phyloP scores from a whole-genome alignment of 2,888 invertebrate species.

The Dioctria rufipes region DNA sequence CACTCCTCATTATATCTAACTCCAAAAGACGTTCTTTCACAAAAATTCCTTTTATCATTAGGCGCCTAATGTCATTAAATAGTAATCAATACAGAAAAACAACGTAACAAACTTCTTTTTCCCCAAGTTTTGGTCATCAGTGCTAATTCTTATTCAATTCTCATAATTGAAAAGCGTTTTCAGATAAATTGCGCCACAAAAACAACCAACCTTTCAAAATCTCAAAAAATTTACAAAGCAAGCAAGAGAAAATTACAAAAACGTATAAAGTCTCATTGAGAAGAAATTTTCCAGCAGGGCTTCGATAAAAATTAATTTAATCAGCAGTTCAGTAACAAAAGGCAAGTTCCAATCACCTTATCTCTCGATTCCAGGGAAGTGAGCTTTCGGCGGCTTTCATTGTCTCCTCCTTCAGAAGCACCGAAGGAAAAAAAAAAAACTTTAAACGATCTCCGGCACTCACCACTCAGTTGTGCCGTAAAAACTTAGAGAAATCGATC shows the following conservation, averaged over 20 bases:
- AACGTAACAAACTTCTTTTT: too few relatives aligned
- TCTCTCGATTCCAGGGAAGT: slow-evolving; percentile 43
- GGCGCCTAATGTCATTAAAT: too few relatives aligned
- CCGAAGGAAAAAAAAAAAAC: slow-evolving; percentile 26
- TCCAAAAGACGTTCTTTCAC: too few relatives aligned
- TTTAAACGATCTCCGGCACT: slow-evolving; percentile 15
- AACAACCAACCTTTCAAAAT: not conserved
- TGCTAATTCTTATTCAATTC: too few relatives aligned
- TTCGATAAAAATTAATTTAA: slow-evolving; percentile 43
- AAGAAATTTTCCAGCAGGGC: not conserved
- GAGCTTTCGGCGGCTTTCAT: slow-evolving; percentile 38
- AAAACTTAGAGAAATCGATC: slow-evolving; percentile 47
- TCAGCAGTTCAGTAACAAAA: slow-evolving; percentile 40
- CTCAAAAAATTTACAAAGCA: slow-evolving; percentile 13
- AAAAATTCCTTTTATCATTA: too few relatives aligned
- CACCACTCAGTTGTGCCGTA: slow-evolving; percentile 4
- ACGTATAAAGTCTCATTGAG: not conserved
- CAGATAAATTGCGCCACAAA: not conserved
- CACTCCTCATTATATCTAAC: too few relatives aligned
- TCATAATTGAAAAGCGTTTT: slow-evolving; percentile 21
- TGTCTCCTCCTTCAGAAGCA: slow-evolving; percentile 21
- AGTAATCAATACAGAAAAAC: too few relatives aligned
- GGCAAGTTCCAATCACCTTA: slow-evolving; percentile 45
- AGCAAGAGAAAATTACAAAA: slow-evolving; percentile 32
- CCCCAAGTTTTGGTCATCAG: too few relatives aligned